Percentiles rank a stretch among this genome's conserved stretches.
phyloP scores from a whole-genome alignment of 2,113 vertebrate species.

The Thamnophis sirtalis region DNA sequence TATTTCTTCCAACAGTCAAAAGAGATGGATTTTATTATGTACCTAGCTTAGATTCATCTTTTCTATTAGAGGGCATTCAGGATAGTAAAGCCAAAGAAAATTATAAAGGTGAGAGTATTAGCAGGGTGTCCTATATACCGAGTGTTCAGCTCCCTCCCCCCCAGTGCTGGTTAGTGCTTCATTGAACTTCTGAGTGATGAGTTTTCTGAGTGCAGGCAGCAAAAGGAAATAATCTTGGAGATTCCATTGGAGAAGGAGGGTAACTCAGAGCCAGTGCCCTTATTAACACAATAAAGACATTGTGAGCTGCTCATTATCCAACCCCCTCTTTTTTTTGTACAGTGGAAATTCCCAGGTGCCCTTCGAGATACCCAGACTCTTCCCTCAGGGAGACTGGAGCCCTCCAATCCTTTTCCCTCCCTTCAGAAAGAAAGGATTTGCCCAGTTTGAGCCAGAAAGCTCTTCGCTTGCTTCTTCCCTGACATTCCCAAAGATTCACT shows the following conservation, averaged over 20 bases:
- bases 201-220: neutral
- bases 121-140: fast-evolving
- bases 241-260: neutral
- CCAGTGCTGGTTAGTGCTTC: fast-evolving
- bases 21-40: neutral
- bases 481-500: neutral
- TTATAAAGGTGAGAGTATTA: neutral
- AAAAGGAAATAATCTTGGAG: neutral
- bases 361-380: fast-evolving
- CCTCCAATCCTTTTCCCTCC: neutral
- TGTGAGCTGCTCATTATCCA: constrained; percentile 24
- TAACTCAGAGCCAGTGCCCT: neutral
- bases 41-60: neutral
- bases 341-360: neutral
- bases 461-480: fast-evolving
- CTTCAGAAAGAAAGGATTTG: fast-evolving
- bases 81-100: neutral
- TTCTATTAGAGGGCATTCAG: neutral
- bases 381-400: fast-evolving
- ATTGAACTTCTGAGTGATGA: neutral
- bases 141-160: neutral
- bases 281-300: constrained; percentile 30
- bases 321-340: neutral
- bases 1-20: neutral
- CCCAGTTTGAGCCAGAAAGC: neutral